Percentiles rank a stretch among this genome's conserved stretches.
Evolutionary conservation across 2,797 vertebrate species (phyloP).

Genomic region (Cetoscarus ocellatus): DNA sequence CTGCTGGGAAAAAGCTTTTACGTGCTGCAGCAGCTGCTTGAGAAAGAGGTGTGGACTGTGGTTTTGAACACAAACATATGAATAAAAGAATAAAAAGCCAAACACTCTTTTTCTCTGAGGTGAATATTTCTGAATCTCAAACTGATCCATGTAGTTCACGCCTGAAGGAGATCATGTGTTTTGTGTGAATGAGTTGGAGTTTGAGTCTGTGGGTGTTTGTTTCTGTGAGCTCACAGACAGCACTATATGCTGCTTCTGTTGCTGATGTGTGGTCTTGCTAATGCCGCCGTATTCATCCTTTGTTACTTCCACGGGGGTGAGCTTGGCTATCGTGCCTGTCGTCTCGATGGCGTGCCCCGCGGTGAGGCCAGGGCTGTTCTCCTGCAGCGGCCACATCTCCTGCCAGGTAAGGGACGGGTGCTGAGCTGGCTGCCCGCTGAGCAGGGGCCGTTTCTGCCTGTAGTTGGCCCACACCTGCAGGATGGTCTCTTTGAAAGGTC

Average conservation of each 20-base stretch:
- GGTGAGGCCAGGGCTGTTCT: constrained; percentile 77
- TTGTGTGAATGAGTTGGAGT: constrained; percentile 11
- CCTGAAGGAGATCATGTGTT: constrained; percentile 34
- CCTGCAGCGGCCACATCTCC: constrained; percentile 93
- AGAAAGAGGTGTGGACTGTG: neutral
- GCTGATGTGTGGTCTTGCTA: constrained; percentile 10
- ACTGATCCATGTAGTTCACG: neutral
- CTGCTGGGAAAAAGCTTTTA: neutral
- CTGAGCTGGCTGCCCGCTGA: constrained; percentile 81
- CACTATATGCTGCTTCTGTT: constrained; percentile 38
- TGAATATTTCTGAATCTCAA: constrained; percentile 18
- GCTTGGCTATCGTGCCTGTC: constrained; percentile 55
- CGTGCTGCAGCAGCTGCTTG: neutral
- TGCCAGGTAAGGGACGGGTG: constrained; percentile 92
- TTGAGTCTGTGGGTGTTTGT: constrained; percentile 31
- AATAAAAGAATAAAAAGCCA: neutral
- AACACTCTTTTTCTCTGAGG: neutral
- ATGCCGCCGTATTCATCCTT: constrained; percentile 43
- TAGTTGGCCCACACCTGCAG: constrained; percentile 95
- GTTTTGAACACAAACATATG: neutral
- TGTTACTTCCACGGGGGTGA: constrained; percentile 63
- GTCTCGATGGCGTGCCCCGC: constrained; percentile 79
- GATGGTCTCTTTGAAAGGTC: constrained; percentile 97
- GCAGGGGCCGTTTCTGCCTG: constrained; percentile 86
- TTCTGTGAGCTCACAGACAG: constrained; percentile 50